phyloP scores from a whole-genome alignment of 2,797 vertebrate species.

The Crenuchus spilurus region DNA sequence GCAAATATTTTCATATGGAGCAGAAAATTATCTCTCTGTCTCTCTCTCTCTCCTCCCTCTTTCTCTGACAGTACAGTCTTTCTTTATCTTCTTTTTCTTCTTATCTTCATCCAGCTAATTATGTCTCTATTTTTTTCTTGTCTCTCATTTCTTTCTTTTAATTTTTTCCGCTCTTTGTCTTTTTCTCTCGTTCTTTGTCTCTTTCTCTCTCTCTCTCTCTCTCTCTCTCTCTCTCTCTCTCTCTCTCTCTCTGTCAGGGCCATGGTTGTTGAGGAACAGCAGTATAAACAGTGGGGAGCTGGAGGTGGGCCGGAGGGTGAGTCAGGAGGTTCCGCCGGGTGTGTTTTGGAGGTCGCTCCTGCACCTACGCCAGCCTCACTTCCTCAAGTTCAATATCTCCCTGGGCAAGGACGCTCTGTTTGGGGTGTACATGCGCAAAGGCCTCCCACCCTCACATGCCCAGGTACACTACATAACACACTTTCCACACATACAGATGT shows the following conservation, averaged over 20 bases:
- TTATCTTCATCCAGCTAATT: constrained; percentile 9
- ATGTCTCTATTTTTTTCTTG: background rate
- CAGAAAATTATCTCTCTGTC: constrained; percentile 25
- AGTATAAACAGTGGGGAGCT: constrained; percentile 88
- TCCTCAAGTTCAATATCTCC: constrained; percentile 91
- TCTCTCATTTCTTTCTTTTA: background rate
- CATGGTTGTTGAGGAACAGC: constrained; percentile 84
- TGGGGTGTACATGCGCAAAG: constrained; percentile 88
- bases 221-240: background rate
- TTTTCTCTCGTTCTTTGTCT: background rate
- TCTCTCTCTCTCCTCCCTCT: background rate
- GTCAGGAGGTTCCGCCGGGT: constrained; percentile 88
- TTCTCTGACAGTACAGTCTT: background rate
- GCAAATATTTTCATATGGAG: constrained; percentile 50
- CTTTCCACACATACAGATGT: background rate
- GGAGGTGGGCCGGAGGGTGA: constrained; percentile 84
- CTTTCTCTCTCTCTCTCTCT: background rate
- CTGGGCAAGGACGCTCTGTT: constrained; percentile 89
- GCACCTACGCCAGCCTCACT: constrained; percentile 85
- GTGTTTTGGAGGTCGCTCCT: constrained; percentile 88
- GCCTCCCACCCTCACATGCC: constrained; percentile 85
- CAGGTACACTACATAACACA: constrained; percentile 40
- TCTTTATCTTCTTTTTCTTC: constrained; percentile 4
- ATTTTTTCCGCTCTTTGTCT: background rate
- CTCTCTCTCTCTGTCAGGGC: constrained; percentile 65